Evolutionary conservation across 2,797 vertebrate species (phyloP), one percentile per base, ranked within the genome.

Genomic region (Esox masquinongy): DNA sequence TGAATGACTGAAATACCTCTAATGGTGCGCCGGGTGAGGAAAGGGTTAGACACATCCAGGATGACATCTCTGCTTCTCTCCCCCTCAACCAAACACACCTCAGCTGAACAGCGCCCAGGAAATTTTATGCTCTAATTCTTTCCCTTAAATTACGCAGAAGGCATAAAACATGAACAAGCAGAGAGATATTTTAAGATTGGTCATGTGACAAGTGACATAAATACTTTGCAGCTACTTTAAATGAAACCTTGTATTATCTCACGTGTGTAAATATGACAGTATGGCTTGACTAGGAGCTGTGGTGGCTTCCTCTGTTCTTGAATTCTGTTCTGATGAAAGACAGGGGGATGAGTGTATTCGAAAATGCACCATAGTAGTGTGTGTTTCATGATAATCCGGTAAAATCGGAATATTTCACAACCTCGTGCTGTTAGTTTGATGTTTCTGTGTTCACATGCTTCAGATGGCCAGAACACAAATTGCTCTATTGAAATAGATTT

Each of bases 51-150:
- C 11, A 9, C n/a, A 24, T n/a, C n/a, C n/a, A 22, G 31, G 26
- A 59, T 82, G 34, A 74, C 7, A 71, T 81, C 79, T 51, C 83
- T 59, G 74, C 80, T 82, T 83, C 87, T 74, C 87, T 88, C 82
- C 70, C 49, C 24, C 24, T 24, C 50, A 31, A 12, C 17, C 12
- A 26, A 34, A 26, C 59, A 12, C 43, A 26, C 36, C 4, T n/a
- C 80, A 83, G 77, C 85, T 59, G 22, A 43, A 80, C 86, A 47
- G 43, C 43, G 43, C 43, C 43, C 24, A 70, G 85, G 85, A 89
- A 72, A 92, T 92, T 92, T 92, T 92, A 89, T 91, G 92, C 90
- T 92, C 93, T 88, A 90, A 91, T 93, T 94, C 88, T 74, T 88
- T 84, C 85, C 87, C 89, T 92, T 93, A 89, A 93, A 92, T 92